Conservation (phyloP, 2,797 vertebrate genomes). For the Poeciliopsis infans region DNA sequence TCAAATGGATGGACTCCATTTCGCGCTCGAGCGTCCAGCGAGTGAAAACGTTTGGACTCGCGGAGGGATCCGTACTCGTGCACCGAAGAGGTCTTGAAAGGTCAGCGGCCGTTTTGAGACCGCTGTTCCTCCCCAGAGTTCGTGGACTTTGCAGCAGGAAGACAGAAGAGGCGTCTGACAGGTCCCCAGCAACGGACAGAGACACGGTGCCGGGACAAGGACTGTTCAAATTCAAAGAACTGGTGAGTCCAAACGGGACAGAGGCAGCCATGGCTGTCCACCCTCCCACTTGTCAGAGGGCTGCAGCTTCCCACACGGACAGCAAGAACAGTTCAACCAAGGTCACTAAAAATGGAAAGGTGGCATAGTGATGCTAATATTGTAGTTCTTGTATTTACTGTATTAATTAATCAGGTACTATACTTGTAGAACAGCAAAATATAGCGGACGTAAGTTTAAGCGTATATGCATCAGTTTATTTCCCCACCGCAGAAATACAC, state of each 20-base stretch:
- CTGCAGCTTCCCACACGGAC: background rate
- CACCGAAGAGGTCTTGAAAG: constrained; percentile 44
- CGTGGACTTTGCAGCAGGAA: constrained; percentile 59
- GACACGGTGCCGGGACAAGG: constrained; percentile 59
- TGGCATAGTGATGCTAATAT: background rate
- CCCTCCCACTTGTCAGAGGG: background rate
- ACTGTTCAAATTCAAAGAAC: constrained; percentile 82
- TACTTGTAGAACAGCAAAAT: background rate
- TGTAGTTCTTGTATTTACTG: background rate
- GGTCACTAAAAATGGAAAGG: background rate
- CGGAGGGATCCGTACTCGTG: background rate
- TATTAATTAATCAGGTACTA: background rate
- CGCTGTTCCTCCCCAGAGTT: background rate
- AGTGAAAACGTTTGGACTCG: background rate
- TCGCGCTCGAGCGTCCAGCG: constrained; percentile 26
- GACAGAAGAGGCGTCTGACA: constrained; percentile 14
- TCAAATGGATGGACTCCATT: constrained; percentile 9
- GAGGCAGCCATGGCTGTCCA: background rate
- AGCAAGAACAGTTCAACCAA: background rate
- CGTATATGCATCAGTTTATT: background rate
- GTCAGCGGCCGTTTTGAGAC: constrained; percentile 19
- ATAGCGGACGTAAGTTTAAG: background rate
- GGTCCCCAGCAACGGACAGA: background rate
- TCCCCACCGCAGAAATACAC: no score
- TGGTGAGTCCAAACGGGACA: constrained; percentile 71